Conservation (phyloP, 2,797 vertebrate genomes). For the Pipistrellus pygmaeus region DNA sequence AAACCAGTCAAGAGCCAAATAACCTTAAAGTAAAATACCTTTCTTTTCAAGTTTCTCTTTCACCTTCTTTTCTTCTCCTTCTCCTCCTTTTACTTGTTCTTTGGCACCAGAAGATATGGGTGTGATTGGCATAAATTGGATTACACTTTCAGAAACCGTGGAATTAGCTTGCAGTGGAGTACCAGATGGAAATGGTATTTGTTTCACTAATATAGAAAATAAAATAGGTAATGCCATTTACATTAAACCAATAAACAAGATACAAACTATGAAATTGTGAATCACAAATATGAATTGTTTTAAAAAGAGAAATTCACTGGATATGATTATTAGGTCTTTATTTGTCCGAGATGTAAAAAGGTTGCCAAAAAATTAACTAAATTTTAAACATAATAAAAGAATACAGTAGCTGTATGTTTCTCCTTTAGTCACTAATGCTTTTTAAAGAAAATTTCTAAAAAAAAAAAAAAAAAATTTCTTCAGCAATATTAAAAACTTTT, state of each 20-base stretch:
- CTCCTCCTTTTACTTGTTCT: conserved; percentile 86
- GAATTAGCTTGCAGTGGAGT: conserved; percentile 80
- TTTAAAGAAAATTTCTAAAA: background rate
- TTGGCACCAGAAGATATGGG: conserved; percentile 82
- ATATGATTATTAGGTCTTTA: background rate
- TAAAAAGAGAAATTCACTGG: conserved; percentile 49
- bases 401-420: background rate
- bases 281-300: conserved; percentile 8
- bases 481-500: background rate
- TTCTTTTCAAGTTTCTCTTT: conserved; percentile 95
- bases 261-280: background rate
- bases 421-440: conserved; percentile 11
- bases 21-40: conserved; percentile 87
- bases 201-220: conserved; percentile 87
- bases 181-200: conserved; percentile 88
- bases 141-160: conserved; percentile 78
- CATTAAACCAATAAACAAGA: background rate
- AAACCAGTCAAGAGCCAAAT: conserved; percentile 1
- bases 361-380: conserved; percentile 12
- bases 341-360: background rate
- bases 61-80: conserved; percentile 92
- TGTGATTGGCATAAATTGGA: conserved; percentile 70
- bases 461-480: background rate
- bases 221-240: conserved; percentile 62
- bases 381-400: conserved; percentile 36